Evolutionary conservation across 2,888 invertebrate genomes (phyloP).

Genomic region (Ischnus inquisitorius): DNA sequence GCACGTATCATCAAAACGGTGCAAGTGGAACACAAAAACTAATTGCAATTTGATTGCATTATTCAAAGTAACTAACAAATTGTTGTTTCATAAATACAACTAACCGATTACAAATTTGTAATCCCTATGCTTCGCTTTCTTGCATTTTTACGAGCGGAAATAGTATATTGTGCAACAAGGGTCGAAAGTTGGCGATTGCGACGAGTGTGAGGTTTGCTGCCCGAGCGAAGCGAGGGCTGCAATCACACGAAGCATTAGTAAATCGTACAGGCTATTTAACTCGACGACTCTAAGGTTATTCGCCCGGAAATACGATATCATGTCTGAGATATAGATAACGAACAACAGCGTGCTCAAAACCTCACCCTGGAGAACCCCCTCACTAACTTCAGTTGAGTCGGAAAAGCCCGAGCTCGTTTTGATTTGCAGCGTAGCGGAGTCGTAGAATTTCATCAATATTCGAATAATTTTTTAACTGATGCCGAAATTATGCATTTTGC

Average conservation of each 20-base stretch:
- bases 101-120: too few relatives aligned
- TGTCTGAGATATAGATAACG: conserved; percentile 61
- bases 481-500: conserved; percentile 51
- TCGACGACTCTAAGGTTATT: conserved; percentile 49
- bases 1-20: too few relatives aligned
- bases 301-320: conserved; percentile 43
- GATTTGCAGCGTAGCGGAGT: conserved; percentile 25
- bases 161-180: too few relatives aligned
- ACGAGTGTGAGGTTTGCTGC: too few relatives aligned
- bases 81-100: too few relatives aligned
- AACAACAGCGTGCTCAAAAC: conserved; percentile 16
- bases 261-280: conserved; percentile 50
- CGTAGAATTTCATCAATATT: conserved; percentile 46
- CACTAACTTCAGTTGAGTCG: conserved; percentile 29
- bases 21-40: too few relatives aligned
- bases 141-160: too few relatives aligned
- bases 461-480: conserved; percentile 47
- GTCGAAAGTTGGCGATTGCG: too few relatives aligned
- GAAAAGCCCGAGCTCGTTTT: conserved; percentile 15
- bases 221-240: too few relatives aligned
- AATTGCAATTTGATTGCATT: too few relatives aligned
- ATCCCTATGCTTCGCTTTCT: too few relatives aligned
- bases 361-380: conserved; percentile 58
- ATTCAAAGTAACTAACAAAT: too few relatives aligned
- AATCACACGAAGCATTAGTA: conserved; percentile 37